A percentile compares a stretch with the other conserved stretches of the same genome.
These are phyloP conservation scores for Ommatoiulus sabulosus DNA, from an alignment of 2,888 invertebrate genomes.

Conservation along the genomic window DNA sequence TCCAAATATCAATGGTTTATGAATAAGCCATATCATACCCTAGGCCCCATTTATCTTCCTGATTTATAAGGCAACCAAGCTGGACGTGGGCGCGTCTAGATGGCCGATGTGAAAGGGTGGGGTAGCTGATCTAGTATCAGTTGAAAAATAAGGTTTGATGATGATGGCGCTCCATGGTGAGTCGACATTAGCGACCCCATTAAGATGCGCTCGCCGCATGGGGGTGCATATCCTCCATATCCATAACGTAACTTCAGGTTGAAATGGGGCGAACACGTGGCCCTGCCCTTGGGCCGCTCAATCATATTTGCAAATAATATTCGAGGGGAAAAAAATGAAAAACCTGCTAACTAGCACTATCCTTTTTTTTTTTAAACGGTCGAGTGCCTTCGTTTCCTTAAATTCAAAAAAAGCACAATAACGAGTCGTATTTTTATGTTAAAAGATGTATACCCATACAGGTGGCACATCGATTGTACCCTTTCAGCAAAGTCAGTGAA, in stretches of 20 bases:
- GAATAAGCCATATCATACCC: not conserved
- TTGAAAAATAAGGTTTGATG: not conserved
- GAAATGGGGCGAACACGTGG: slow-evolving; percentile 24
- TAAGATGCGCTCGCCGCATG: slow-evolving; percentile 17
- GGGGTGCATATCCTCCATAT: slow-evolving; percentile 12
- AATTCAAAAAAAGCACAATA: not conserved
- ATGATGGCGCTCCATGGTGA: slow-evolving; percentile 36
- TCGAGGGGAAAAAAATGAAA: not conserved
- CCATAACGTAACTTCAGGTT: not conserved
- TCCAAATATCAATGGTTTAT: not conserved
- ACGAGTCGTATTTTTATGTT: not conserved
- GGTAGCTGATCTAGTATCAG: not conserved
- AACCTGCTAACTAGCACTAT: not conserved
- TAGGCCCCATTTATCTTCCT: not conserved
- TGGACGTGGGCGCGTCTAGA: not conserved
- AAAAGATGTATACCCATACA: not conserved
- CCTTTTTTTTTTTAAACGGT: not conserved
- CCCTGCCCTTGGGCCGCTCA: slow-evolving; percentile 36
- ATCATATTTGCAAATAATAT: slow-evolving; percentile 30
- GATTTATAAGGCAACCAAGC: not conserved
- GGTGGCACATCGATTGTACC: not conserved
- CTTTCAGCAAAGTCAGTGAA: not conserved
- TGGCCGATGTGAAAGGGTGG: not conserved
- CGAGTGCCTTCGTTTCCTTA: not conserved
- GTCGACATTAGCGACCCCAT: slow-evolving; percentile 36